Evolutionary conservation across 2,888 invertebrate genomes (phyloP), one percentile per base, ranked within the genome.

Genomic region (Drosophila percnosoma): DNA sequence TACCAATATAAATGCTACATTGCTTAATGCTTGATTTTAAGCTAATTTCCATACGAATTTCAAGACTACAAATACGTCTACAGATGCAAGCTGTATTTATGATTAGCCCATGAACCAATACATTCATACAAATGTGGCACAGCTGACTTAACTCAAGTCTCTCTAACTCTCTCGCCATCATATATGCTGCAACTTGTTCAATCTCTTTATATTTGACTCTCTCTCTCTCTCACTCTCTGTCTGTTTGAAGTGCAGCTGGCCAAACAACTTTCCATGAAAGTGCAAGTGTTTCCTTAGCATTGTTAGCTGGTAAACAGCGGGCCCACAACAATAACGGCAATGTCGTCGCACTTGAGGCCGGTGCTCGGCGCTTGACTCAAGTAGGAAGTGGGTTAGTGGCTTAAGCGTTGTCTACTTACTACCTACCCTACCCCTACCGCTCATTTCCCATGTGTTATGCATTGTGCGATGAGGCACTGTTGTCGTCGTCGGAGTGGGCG

Each of bases 201-300:
- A 10, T 59, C 59, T 36, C 48, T 59, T 15, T n/a, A 29, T 34
- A 11, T 13, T 33, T 33, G 24, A n/a, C 31, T 59, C 18, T 24
- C 24, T 24, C 24, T 24, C 27, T 27, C 27, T 27, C 3, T 42
- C 51, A 36, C 49, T 42, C 29, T 48, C 27, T 53, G 69, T 45
- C 49, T 48, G 40, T 57, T 21, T 31, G 33, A 18, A 57, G 40
- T 72, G 64, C 79, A 79, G 76, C 82, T 83, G 74, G 76, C 68
- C 62, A 75, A 71, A 70, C 80, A 75, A 83, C 89, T 89, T 91
- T 91, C 89, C 73, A 80, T 75, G 87, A 91, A 91, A 91, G 85
- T 87, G 90, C 82, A 89, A 91, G 85, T 84, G 75, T 85, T 90
- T 82, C 84, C 89, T 80, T 83, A 85, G 82, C 91, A 89, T 85